Evolutionary conservation across 2,888 invertebrate genomes (phyloP).

Genomic region (Hirtodrosophila trivittata): DNA sequence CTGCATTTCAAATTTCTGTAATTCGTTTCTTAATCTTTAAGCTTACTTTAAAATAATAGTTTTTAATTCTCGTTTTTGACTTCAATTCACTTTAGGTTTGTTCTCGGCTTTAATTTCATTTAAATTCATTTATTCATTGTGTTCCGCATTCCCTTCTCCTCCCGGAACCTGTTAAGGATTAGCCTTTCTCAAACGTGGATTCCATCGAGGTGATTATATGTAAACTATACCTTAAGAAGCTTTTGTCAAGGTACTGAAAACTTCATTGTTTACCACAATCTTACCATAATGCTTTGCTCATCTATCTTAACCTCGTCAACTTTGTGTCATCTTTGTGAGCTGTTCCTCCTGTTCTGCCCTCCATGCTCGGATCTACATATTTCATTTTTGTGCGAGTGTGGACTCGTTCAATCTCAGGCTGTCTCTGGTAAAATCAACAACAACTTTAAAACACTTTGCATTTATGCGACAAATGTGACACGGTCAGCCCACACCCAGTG

Average conservation of each 20-base stretch:
- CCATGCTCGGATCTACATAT: constrained; percentile 28
- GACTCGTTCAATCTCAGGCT: constrained; percentile 36
- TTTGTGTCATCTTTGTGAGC: constrained; percentile 48
- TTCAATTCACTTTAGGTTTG: too few species aligned
- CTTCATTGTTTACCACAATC: constrained; percentile 14
- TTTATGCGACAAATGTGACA: constrained; percentile 63
- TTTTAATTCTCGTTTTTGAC: too few species aligned
- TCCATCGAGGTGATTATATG: too few species aligned
- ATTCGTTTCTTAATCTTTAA: too few species aligned
- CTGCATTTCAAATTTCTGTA: too few species aligned
- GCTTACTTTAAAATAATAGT: too few species aligned
- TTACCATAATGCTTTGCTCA: constrained; percentile 37
- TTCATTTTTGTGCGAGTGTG: constrained; percentile 14
- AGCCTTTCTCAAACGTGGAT: too few species aligned
- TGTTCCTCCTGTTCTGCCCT: neutral
- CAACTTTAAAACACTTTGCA: constrained; percentile 69
- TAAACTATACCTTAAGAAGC: constrained; percentile 15
- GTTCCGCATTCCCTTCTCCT: too few species aligned
- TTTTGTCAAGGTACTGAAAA: neutral
- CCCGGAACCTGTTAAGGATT: too few species aligned
- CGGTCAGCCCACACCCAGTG: constrained; percentile 29
- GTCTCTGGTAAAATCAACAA: constrained; percentile 55
- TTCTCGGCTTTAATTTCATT: too few species aligned
- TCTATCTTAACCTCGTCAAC: constrained; percentile 55
- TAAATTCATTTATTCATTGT: too few species aligned